phyloP scores from a whole-genome alignment of 1,140 invertebrate species.

The Leguminivora glycinivorella region DNA sequence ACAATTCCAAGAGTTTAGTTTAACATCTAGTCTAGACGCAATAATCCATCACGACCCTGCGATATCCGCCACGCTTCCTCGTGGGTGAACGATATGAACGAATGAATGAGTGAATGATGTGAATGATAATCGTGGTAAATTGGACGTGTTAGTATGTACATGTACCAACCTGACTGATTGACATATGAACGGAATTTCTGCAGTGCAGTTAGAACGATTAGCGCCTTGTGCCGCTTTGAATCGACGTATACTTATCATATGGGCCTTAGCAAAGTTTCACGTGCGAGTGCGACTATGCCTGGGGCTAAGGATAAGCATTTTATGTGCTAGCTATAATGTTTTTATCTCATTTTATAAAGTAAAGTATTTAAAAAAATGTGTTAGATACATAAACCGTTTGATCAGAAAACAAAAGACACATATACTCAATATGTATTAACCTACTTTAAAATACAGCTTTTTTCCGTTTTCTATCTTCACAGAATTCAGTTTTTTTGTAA shows the following conservation, averaged over 20 bases:
- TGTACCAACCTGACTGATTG: background rate
- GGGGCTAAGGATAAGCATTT: no score
- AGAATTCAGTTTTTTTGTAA: no score
- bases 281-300: no score
- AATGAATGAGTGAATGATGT: conserved; percentile 25
- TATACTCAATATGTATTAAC: no score
- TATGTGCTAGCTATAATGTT: no score
- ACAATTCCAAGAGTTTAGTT: background rate
- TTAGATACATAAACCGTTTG: no score
- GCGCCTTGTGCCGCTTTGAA: background rate
- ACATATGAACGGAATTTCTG: conserved; percentile 5
- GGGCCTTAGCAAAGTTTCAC: background rate
- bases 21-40: conserved; percentile 24
- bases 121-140: conserved; percentile 23
- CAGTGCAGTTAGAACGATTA: background rate
- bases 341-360: no score
- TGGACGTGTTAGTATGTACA: conserved; percentile 18
- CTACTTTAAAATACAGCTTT: no score
- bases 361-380: no score
- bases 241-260: background rate
- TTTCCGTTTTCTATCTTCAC: no score
- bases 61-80: conserved; percentile 22
- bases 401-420: no score
- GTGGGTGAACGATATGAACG: conserved; percentile 18
- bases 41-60: background rate